Evolutionary conservation across 2,888 invertebrate species (phyloP), one percentile per base, ranked within the genome.

Genomic region (Platycheirus rosarum): DNA sequence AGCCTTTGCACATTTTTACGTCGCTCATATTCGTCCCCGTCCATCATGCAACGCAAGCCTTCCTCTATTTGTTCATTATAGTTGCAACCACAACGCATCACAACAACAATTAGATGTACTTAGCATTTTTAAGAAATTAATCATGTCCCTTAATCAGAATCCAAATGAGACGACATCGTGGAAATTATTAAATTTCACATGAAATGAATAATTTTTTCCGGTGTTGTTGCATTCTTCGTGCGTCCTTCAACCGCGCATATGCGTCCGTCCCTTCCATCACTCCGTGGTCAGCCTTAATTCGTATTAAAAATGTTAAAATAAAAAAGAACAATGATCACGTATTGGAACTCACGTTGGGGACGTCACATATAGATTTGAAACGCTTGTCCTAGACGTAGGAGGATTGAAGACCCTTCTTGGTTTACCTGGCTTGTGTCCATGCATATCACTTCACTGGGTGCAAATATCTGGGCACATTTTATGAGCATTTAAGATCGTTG

Each of bases 401-500:
- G 76, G 70, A 48, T 40, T 14, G 23, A 29, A 6, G 46, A 35
- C 32, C 37, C 32, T 40, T 8, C 29, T 26, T 13, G 1, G n/a
- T 44, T 16, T 69, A 80, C 75, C 75, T 75, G 65, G 18, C 14
- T 2, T 13, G 23, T 23, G 6, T 4, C 23, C 6, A 6, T 23
- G 23, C 23, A 23, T 23, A 23, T 23, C n/a, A 4, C 29, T 32
- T 32, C 29, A 8, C 8, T 32, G 82, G 82, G 82, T 82, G 82
- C 82, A 82, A 82, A 82, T 82, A 77, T 82, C 82, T 82, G 82
- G 82, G 76, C 82, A 57, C 76, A 82, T 82, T 82, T 82, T 77
- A 82, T 82, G 71, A 71, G 71, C 62, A 66, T 77, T 82, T 82
- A 62, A 76, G 82, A 82, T 82, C 82, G 82, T 77, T 77, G 77